Evolutionary conservation across 2,888 invertebrate species (phyloP).

Genomic region (Drosophila tanythrix): DNA sequence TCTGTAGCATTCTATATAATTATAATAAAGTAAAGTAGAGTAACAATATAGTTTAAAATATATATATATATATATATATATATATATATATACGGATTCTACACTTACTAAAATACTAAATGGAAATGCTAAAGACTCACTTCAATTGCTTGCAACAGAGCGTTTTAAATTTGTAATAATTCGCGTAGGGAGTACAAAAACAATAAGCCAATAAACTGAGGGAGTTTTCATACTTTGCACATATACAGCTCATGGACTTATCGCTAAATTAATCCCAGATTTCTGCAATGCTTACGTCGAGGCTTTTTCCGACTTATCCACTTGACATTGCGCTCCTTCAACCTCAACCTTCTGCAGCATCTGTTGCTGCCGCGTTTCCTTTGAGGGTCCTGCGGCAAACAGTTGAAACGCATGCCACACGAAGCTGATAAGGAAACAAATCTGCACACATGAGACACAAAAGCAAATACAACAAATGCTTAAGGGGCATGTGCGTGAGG

Average conservation of each 20-base stretch:
- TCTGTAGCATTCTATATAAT: not conserved
- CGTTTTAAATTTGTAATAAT: not conserved
- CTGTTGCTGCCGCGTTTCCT: not conserved
- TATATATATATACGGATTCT: too few relatives aligned
- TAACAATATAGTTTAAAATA: too few relatives aligned
- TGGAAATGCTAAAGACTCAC: not conserved
- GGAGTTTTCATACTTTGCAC: conserved; percentile 11
- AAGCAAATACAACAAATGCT: conserved; percentile 24
- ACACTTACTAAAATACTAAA: too few relatives aligned
- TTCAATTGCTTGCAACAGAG: not conserved
- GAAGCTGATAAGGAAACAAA: conserved; percentile 64
- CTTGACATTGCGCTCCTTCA: conserved; percentile 33
- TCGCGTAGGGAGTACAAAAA: not conserved
- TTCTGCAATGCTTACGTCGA: conserved; percentile 13
- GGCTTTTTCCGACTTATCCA: conserved; percentile 34
- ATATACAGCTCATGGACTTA: conserved; percentile 35
- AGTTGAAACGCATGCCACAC: conserved; percentile 30
- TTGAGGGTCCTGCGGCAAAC: conserved; percentile 29
- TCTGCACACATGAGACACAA: conserved; percentile 50
- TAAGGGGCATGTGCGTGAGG: conserved; percentile 11
- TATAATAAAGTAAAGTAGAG: not conserved
- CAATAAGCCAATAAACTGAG: conserved; percentile 24
- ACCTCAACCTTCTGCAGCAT: conserved; percentile 1
- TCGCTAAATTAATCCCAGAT: conserved; percentile 36
- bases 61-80: too few relatives aligned